These are phyloP conservation scores for Thymelicus sylvestris DNA, from an alignment of 2,888 invertebrate genomes.

Conservation along the genomic window DNA sequence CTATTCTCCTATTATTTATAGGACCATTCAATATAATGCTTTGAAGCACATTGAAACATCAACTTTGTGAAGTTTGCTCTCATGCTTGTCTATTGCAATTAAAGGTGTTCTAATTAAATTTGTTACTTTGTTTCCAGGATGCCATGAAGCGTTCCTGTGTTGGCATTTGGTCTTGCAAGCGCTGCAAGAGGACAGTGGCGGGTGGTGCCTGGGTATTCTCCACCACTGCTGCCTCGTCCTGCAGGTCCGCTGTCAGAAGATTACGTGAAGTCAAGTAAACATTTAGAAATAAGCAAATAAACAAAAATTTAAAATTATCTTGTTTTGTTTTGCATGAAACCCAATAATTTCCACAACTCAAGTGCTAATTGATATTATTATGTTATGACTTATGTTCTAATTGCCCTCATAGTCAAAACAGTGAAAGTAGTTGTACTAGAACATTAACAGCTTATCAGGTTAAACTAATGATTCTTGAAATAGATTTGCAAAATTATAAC, in stretches of 20 bases:
- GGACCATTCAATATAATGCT: too few species aligned
- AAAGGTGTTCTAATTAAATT: neutral
- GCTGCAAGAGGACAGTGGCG: slow-evolving; percentile 98
- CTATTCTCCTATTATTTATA: too few species aligned
- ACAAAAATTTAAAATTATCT: slow-evolving; percentile 56
- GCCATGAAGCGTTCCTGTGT: slow-evolving; percentile 99
- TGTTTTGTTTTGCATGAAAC: slow-evolving; percentile 49
- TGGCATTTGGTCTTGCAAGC: slow-evolving; percentile 99
- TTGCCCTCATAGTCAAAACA: neutral
- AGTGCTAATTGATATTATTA: neutral
- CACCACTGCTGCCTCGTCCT: slow-evolving; percentile 98
- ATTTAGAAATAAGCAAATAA: slow-evolving; percentile 75
- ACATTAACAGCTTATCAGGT: neutral
- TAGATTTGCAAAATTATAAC: too few species aligned
- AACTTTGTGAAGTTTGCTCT: too few species aligned
- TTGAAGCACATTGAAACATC: too few species aligned
- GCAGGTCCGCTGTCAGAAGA: slow-evolving; percentile 98
- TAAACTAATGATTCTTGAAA: too few species aligned
- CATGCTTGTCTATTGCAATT: neutral
- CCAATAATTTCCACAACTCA: neutral
- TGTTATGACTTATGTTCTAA: neutral
- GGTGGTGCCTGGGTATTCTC: slow-evolving; percentile 99
- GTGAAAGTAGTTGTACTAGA: neutral
- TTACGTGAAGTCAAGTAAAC: slow-evolving; percentile 92
- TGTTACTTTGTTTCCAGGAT: slow-evolving; percentile 87